Evolutionary conservation across 2,888 invertebrate species (phyloP).

Genomic region (Conistra vaccinii): DNA sequence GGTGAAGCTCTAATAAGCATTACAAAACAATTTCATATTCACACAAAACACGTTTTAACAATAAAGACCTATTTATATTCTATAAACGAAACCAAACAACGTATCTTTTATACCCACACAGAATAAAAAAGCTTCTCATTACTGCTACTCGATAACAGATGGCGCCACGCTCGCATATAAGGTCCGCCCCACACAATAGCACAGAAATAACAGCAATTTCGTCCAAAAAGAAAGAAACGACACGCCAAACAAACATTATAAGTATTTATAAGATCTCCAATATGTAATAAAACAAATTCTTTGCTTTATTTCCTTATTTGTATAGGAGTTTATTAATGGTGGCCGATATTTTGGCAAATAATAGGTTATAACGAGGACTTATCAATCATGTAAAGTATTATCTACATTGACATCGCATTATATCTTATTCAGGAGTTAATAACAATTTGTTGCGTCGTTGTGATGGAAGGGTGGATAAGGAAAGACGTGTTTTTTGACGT

Average conservation of each 20-base stretch:
- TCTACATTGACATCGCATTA: conserved; percentile 51
- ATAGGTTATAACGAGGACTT: conserved; percentile 32
- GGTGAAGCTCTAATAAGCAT: conserved; percentile 27
- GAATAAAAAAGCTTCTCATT: conserved; percentile 60
- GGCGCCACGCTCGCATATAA: conserved; percentile 72
- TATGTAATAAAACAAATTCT: conserved; percentile 50
- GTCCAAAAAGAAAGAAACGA: conserved; percentile 36
- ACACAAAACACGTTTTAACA: conserved; percentile 44
- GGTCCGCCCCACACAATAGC: conserved; percentile 34
- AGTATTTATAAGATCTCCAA: conserved; percentile 61
- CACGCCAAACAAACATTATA: conserved; percentile 56
- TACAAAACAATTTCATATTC: conserved; percentile 46
- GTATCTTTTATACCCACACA: conserved; percentile 30
- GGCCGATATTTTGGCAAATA: conserved; percentile 39
- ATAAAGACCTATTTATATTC: conserved; percentile 57
- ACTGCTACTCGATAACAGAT: conserved; percentile 80
- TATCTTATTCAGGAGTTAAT: conserved; percentile 60
- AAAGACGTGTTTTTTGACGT: conserved; percentile 35
- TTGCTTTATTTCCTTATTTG: conserved; percentile 37
- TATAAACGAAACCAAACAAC: conserved; percentile 58
- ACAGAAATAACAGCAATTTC: conserved; percentile 25
- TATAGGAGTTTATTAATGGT: conserved; percentile 52
- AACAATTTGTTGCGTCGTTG: conserved; percentile 50
- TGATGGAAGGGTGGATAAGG: conserved; percentile 38
- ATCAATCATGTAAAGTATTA: conserved; percentile 49